A percentile compares a stretch with the other conserved stretches of the same genome.
phyloP scores from a whole-genome alignment of 2,113 vertebrate species.

The Carassius carassius region DNA sequence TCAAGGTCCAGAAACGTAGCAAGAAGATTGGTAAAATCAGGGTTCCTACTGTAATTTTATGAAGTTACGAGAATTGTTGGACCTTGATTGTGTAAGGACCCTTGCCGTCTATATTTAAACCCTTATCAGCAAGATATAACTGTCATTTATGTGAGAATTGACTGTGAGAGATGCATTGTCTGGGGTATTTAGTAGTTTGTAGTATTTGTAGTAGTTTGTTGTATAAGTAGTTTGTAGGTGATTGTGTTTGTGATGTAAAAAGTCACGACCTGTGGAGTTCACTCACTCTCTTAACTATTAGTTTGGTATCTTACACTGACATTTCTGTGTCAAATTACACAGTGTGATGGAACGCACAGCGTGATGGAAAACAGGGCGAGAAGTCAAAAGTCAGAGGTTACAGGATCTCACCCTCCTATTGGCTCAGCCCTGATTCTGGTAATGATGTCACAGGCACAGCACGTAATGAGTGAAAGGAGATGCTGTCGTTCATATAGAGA shows the following conservation, averaged over 20 bases:
- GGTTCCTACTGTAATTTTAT: too few species aligned
- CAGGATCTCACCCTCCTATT: conserved; percentile 25
- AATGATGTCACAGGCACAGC: conserved; percentile 34
- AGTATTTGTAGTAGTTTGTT: too few species aligned
- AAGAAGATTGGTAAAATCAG: too few species aligned
- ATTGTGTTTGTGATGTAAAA: neutral
- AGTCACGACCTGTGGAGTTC: neutral
- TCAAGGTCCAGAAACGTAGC: too few species aligned
- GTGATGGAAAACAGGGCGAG: conserved; percentile 51
- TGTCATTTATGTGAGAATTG: neutral
- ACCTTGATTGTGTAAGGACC: too few species aligned
- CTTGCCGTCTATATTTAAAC: neutral
- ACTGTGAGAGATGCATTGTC: neutral
- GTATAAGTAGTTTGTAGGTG: neutral
- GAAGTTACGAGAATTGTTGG: too few species aligned
- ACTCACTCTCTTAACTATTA: conserved; percentile 4
- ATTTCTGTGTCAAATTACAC: conserved; percentile 47
- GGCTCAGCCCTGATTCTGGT: conserved; percentile 19
- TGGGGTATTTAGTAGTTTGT: neutral
- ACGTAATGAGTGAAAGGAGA: conserved; percentile 49
- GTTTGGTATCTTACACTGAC: neutral
- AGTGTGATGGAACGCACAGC: conserved; percentile 16
- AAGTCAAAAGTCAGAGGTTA: conserved; percentile 46
- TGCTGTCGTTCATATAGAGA: conserved; percentile 43
- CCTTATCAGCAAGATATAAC: neutral